A percentile compares a stretch with the other conserved stretches of the same genome.
Evolutionary conservation across 2,113 vertebrate species (phyloP).

Genomic region (Mixornis gularis): DNA sequence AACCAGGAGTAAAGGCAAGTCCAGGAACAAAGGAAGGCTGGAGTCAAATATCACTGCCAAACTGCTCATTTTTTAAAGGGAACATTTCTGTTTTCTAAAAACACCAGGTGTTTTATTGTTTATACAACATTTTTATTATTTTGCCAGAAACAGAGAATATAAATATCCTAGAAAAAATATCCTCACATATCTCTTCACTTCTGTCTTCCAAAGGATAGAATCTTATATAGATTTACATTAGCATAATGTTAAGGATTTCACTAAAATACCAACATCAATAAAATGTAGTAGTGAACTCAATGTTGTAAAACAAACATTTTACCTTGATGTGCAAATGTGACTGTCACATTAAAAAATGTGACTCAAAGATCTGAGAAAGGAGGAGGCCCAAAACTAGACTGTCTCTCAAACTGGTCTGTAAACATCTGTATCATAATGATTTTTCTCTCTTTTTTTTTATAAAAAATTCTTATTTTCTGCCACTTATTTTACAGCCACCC

Average conservation of each 20-base stretch:
- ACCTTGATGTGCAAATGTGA: conserved; percentile 1
- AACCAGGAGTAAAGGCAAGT: background rate
- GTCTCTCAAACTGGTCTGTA: background rate
- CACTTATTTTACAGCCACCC: background rate
- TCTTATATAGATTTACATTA: background rate
- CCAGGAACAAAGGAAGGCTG: background rate
- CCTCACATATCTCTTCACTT: background rate
- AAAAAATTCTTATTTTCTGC: background rate
- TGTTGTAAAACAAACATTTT: background rate
- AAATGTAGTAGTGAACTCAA: background rate
- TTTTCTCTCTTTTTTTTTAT: background rate
- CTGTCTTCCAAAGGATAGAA: background rate
- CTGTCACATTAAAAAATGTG: background rate
- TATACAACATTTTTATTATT: background rate
- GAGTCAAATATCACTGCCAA: background rate
- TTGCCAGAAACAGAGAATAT: background rate
- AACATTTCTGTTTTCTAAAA: background rate
- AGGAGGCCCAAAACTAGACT: background rate
- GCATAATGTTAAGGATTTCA: background rate
- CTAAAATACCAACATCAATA: background rate
- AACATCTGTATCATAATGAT: background rate
- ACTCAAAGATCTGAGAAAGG: background rate
- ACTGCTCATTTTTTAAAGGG: background rate
- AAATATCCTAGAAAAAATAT: background rate
- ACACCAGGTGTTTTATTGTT: background rate